Evolutionary conservation across 2,797 vertebrate genomes (phyloP), one percentile per base, ranked within the genome.

Genomic region (Crax fasciolata): DNA sequence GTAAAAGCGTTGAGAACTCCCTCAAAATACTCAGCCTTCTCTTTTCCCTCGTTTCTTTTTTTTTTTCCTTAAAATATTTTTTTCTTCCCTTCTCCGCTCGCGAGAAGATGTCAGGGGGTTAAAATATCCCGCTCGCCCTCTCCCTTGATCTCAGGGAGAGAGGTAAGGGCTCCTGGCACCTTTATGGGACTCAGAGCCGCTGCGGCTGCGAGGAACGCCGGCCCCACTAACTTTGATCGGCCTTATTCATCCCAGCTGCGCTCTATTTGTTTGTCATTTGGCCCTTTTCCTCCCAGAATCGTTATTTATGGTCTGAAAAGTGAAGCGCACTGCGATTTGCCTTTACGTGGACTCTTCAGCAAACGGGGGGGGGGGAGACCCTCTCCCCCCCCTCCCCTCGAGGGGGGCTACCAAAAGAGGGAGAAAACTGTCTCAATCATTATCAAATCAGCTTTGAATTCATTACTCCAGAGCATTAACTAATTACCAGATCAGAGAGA

Each of bases 161-260:
- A 96, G 94, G 97, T 97, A 97, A 98, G 96, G 97, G 97, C 96
- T 97, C 94, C 97, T 98, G 98, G 98, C 98, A 99, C 98, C 97
- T 98, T 98, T 98, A 90, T 92, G 98, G 98, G 97, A 97, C 97
- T 98, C 97, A 97, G 97, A 97, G 97, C 98, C 73, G 48, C 94
- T 91, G 97, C 96, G 95, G 76, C 97, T 97, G 97, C 91, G 86
- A 97, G 98, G 98, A 90, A 86, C 86, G 94, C 91, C 63, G 41
- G 85, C 62, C 96, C 84, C 68, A 68, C 90, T 78, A 87, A 95
- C 99, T 99, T 98, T 98, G 98, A 99, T 98, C 98, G 97, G 96
- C 94, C 95, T 98, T 98, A 98, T 98, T 94, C 98, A 98, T 98
- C 96, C 98, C 98, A 99, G 98, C 98, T 98, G 98, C 67, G 90